phyloP scores from a whole-genome alignment of 2,113 vertebrate species.

The Eretmochelys imbricata region DNA sequence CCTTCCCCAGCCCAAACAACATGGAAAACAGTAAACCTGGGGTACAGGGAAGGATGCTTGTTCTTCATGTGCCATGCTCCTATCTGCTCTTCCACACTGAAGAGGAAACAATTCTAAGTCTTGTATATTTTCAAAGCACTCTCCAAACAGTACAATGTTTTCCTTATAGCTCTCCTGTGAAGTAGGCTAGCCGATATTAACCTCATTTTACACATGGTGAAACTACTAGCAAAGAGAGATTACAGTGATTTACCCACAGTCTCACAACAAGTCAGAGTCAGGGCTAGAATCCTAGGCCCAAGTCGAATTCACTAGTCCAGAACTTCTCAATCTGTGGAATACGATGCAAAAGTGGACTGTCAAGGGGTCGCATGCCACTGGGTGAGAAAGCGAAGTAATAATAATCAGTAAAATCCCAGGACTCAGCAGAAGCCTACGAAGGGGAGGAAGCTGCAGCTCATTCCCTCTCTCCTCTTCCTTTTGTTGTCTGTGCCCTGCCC shows the following conservation, averaged over 20 bases:
- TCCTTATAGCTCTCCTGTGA: background rate
- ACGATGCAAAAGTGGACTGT: background rate
- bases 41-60: background rate
- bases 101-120: background rate
- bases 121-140: background rate
- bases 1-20: background rate
- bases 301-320: background rate
- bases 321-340: background rate
- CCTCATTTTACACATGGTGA: background rate
- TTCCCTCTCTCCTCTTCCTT: background rate
- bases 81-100: background rate
- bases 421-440: background rate
- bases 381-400: background rate
- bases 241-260: background rate
- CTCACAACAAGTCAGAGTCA: background rate
- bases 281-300: background rate
- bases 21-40: background rate
- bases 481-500: background rate
- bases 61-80: background rate
- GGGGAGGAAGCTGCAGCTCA: background rate
- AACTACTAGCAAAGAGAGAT: background rate
- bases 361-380: background rate
- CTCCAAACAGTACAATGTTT: background rate
- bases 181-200: background rate
- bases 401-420: background rate